phyloP scores from a whole-genome alignment of 2,113 vertebrate genomes.

The Zapornia atra region DNA sequence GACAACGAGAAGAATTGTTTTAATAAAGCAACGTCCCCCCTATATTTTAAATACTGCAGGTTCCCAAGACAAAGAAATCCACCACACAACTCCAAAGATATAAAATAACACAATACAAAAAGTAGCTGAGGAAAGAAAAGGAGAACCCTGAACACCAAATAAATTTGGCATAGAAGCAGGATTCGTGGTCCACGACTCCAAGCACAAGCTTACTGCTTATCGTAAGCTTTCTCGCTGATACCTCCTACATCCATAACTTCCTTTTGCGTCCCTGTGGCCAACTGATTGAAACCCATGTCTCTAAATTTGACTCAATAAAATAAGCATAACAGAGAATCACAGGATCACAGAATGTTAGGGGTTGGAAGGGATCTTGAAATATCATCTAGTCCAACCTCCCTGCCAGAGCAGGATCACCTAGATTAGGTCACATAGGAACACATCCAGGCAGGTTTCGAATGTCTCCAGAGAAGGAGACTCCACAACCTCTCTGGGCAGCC shows the following conservation, averaged over 20 bases:
- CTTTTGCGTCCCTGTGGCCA: background rate
- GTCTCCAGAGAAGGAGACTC: too few relatives aligned
- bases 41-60: background rate
- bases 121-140: background rate
- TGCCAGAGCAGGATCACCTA: too few relatives aligned
- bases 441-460: too few relatives aligned
- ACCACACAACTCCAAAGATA: background rate
- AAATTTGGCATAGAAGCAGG: background rate
- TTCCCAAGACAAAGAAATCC: background rate
- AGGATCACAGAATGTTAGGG: too few relatives aligned
- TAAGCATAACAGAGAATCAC: background rate
- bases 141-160: background rate
- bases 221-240: background rate
- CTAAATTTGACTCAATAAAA: background rate
- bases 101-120: background rate
- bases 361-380: too few relatives aligned
- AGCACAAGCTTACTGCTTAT: background rate
- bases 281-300: background rate
- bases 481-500: too few relatives aligned
- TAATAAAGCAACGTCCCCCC: background rate
- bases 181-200: background rate
- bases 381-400: too few relatives aligned
- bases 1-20: slow-evolving; percentile 34
- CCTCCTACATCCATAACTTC: background rate
- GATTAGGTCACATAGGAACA: too few relatives aligned